Percentiles rank a stretch among this genome's conserved stretches.
These are phyloP conservation scores for Pampusana beccarii DNA, from an alignment of 2,113 vertebrate species.

Conservation along the genomic window DNA sequence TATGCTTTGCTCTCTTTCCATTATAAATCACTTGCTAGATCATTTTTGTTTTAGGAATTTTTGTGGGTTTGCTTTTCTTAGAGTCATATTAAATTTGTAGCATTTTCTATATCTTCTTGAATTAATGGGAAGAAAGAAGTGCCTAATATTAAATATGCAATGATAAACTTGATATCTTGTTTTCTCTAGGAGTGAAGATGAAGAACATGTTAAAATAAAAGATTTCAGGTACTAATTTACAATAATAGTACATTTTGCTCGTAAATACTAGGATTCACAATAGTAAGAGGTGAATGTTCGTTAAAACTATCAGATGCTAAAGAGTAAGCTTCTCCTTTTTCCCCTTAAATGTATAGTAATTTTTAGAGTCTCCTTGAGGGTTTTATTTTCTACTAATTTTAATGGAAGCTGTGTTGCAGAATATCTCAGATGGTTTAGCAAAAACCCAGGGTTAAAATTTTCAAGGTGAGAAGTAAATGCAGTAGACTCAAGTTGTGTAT, in stretches of 20 bases:
- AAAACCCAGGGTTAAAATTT: neutral
- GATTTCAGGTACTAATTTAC: slow-evolving; percentile 81
- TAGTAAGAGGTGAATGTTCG: neutral
- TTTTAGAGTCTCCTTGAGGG: neutral
- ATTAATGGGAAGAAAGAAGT: neutral
- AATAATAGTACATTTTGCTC: neutral
- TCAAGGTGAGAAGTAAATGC: neutral
- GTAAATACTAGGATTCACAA: neutral
- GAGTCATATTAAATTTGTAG: neutral
- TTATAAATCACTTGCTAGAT: neutral
- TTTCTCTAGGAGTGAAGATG: slow-evolving; percentile 83
- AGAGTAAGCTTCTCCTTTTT: neutral
- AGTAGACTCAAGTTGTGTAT: accelerated
- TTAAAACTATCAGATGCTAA: neutral
- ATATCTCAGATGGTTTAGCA: neutral
- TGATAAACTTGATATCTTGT: neutral
- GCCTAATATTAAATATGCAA: neutral
- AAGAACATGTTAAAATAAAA: slow-evolving; percentile 87
- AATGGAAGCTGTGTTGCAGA: neutral
- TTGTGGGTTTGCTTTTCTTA: neutral
- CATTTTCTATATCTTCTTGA: neutral
- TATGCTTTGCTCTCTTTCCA: neutral
- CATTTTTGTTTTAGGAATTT: neutral
- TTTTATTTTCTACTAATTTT: neutral
- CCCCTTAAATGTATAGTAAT: neutral